Conservation (phyloP, 2,113 vertebrate genomes). For the Motacilla tschutschensis region DNA sequence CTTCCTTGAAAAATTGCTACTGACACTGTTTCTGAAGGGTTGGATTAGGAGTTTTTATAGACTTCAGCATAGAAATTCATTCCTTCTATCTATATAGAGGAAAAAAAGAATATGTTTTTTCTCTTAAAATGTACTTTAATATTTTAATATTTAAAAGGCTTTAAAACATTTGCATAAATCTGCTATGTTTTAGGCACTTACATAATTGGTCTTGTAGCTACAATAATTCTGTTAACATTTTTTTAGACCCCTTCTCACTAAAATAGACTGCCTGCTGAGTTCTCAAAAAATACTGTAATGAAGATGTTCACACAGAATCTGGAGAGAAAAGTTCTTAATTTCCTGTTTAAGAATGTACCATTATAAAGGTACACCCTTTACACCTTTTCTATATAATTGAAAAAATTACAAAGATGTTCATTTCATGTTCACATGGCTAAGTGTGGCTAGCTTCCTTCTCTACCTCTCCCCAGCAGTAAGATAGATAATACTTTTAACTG, state of each 20-base stretch:
- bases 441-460: neutral
- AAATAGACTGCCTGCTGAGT: constrained; percentile 46
- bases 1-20: neutral
- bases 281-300: constrained; percentile 41
- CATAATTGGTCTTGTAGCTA: constrained; percentile 22
- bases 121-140: neutral
- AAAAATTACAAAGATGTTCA: neutral
- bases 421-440: neutral
- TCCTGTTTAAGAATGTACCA: neutral
- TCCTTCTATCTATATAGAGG: neutral
- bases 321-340: neutral
- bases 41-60: neutral
- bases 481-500: neutral
- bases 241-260: constrained; percentile 62
- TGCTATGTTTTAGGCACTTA: neutral
- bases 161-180: neutral
- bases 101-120: neutral
- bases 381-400: constrained; percentile 25
- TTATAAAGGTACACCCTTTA: constrained; percentile 28
- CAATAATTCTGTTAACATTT: constrained; percentile 41
- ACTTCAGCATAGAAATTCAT: neutral
- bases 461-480: neutral
- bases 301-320: constrained; percentile 34
- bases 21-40: neutral
- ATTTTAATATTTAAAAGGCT: neutral